These are phyloP conservation scores for Crematogaster levior DNA, from an alignment of 2,888 invertebrate genomes.

Conservation along the genomic window DNA sequence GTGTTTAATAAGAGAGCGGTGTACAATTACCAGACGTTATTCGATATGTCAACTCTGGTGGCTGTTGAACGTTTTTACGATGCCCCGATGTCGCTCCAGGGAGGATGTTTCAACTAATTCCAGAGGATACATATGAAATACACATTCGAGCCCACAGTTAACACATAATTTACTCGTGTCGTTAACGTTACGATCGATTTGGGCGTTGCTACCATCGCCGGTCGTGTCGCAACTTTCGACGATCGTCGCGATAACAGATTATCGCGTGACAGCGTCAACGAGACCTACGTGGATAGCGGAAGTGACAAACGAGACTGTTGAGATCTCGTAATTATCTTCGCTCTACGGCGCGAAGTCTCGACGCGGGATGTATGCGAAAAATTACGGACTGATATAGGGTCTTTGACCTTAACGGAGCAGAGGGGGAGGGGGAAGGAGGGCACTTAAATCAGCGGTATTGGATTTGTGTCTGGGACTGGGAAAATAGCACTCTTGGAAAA, in stretches of 20 bases:
- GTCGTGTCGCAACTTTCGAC: not conserved
- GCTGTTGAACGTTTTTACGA: not conserved
- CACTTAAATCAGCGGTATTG: conserved; percentile 73
- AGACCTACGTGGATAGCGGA: not conserved
- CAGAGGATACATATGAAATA: not conserved
- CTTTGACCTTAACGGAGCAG: conserved; percentile 6
- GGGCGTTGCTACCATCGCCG: not conserved
- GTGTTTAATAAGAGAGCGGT: not conserved
- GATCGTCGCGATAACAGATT: not conserved
- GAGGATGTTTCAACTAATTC: not conserved
- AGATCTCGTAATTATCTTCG: conserved; percentile 30
- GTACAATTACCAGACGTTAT: not conserved
- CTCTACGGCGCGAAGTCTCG: not conserved
- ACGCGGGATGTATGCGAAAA: not conserved
- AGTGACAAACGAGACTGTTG: conserved; percentile 16
- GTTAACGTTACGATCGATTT: not conserved
- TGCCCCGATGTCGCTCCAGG: not conserved
- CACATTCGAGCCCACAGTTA: not conserved
- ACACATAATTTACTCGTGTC: not conserved
- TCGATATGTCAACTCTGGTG: not conserved
- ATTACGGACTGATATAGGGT: conserved; percentile 7
- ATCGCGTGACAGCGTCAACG: not conserved
- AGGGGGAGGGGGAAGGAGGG: not conserved
- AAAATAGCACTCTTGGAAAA: conserved; percentile 77
- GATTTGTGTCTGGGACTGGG: conserved; percentile 72